Conservation (phyloP, 2,113 vertebrate genomes). For the Tragulus kanchil region DNA sequence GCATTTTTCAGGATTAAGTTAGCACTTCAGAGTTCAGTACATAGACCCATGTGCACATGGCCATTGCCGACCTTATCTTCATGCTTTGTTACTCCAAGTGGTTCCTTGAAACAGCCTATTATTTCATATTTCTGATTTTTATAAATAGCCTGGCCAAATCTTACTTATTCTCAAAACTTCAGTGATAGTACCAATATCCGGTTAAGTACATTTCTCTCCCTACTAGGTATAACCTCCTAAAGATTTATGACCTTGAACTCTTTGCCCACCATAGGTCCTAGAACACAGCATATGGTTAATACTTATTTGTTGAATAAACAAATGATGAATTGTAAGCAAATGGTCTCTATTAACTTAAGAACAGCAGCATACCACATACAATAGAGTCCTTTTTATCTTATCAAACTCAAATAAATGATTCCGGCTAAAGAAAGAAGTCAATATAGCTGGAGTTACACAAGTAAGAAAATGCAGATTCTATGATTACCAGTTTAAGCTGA, state of each 20-base stretch:
- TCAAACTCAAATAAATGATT: not conserved
- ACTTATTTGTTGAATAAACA: not conserved
- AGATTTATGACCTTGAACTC: not conserved
- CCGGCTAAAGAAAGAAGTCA: not conserved
- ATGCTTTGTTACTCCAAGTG: not conserved
- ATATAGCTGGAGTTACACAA: not conserved
- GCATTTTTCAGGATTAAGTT: not conserved
- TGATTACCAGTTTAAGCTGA: not conserved
- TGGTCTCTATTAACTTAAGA: not conserved
- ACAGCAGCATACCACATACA: not conserved
- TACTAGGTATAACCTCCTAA: not conserved
- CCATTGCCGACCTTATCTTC: not conserved
- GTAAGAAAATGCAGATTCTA: not conserved
- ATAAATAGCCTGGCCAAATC: not conserved
- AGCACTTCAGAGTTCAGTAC: not conserved
- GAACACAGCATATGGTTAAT: not conserved
- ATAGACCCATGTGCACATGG: not conserved
- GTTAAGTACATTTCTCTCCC: not conserved
- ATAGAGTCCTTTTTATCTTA: not conserved
- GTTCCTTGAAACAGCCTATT: not conserved
- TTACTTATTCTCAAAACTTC: not conserved
- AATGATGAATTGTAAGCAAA: not conserved
- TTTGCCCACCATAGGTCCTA: not conserved
- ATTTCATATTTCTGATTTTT: not conserved
- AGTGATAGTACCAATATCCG: not conserved